Conservation (phyloP, 2,113 vertebrate genomes). For the Amphiprion percula region DNA sequence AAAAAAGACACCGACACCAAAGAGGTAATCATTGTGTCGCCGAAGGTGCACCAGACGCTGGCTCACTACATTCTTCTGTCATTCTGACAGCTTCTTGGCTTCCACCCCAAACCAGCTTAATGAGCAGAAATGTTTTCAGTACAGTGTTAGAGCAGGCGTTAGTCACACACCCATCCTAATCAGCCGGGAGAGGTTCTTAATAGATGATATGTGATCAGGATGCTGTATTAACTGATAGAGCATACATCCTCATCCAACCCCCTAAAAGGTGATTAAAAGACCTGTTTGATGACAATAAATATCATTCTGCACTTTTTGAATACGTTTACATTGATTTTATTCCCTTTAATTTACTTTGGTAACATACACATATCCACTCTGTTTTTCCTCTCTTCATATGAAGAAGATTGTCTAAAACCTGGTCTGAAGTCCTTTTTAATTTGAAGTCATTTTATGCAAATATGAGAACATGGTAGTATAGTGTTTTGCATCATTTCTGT, state of each 20-base stretch:
- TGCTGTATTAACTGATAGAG: neutral
- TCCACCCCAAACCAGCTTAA: neutral
- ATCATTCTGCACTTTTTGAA: no score
- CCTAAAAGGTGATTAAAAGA: no score
- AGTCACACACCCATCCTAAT: neutral
- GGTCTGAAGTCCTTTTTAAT: neutral
- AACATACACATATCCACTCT: no score
- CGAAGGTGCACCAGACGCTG: neutral
- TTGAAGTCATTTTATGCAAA: neutral
- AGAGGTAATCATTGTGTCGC: constrained; percentile 84
- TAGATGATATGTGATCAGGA: neutral
- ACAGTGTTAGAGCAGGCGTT: neutral
- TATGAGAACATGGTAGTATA: no score
- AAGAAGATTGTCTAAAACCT: neutral
- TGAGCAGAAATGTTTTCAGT: neutral
- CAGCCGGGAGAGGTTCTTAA: neutral
- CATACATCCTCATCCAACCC: neutral
- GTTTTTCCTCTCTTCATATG: no score
- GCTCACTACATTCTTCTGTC: neutral
- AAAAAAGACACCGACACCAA: constrained; percentile 84
- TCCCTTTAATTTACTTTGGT: neutral
- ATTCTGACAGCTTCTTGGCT: neutral
- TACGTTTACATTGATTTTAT: neutral
- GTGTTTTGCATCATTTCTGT: neutral
- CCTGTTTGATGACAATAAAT: no score